Percentiles rank a stretch among this genome's conserved stretches.
These are phyloP conservation scores for Siniperca chuatsi DNA, from an alignment of 2,113 vertebrate genomes.

Conservation along the genomic window DNA sequence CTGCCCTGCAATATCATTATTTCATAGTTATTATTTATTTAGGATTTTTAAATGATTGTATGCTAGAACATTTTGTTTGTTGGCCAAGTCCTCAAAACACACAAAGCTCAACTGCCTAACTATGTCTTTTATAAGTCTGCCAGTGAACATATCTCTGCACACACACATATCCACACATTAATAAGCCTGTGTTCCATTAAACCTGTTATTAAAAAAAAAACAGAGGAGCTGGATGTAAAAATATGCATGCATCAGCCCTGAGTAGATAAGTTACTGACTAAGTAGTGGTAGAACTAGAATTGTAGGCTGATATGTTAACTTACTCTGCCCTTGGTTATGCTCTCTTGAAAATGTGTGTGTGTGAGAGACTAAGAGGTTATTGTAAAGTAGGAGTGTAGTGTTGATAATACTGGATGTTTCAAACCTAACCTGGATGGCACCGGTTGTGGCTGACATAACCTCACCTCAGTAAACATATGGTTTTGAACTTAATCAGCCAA, in stretches of 20 bases:
- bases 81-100: background rate
- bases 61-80: background rate
- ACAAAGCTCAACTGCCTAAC: background rate
- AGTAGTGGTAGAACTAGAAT: background rate
- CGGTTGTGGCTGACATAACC: constrained; percentile 44
- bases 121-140: too few relatives aligned
- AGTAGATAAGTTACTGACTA: background rate
- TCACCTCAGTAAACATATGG: constrained; percentile 23
- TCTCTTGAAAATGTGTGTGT: background rate
- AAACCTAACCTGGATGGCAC: constrained; percentile 47
- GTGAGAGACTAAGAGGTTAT: background rate
- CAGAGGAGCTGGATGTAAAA: background rate
- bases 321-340: too few relatives aligned
- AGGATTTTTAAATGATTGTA: background rate
- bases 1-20: background rate
- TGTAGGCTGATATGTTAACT: background rate
- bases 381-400: background rate
- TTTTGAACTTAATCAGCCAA: constrained; percentile 50
- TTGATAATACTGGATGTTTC: constrained; percentile 45
- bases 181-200: background rate
- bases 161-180: background rate
- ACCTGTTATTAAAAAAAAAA: background rate
- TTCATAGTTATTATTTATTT: background rate
- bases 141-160: background rate
- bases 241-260: background rate